Conservation (phyloP, 2,888 invertebrate species). For the Allacma fusca region DNA sequence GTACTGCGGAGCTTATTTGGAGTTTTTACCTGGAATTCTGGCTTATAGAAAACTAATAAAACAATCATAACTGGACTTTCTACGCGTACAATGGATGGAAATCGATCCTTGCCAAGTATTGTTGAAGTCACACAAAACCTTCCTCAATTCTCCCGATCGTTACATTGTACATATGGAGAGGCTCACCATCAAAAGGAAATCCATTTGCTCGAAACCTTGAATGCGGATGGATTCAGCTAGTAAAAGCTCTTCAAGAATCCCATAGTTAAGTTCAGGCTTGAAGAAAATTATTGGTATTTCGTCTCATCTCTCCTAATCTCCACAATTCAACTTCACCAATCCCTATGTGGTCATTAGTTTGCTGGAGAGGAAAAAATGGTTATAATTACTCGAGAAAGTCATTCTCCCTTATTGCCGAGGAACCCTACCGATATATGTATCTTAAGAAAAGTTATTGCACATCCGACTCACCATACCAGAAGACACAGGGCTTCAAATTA, state of each 20-base stretch:
- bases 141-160: too few relatives aligned
- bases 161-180: neutral
- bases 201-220: neutral
- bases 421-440: too few relatives aligned
- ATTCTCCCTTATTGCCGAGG: neutral
- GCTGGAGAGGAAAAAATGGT: neutral
- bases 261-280: neutral
- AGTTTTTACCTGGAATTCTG: too few relatives aligned
- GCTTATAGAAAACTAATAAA: too few relatives aligned
- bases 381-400: conserved; percentile 10
- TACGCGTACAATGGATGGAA: too few relatives aligned
- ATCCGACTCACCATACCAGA: too few relatives aligned
- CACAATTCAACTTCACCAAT: conserved; percentile 8
- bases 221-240: neutral
- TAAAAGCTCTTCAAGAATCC: neutral
- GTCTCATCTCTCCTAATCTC: conserved; percentile 1
- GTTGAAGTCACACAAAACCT: too few relatives aligned
- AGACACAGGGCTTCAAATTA: too few relatives aligned
- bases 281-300: neutral
- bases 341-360: conserved; percentile 5
- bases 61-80: too few relatives aligned
- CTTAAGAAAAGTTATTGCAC: too few relatives aligned
- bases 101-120: too few relatives aligned
- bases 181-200: neutral
- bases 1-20: too few relatives aligned